Evolutionary conservation across 2,888 invertebrate genomes (phyloP), one percentile per base, ranked within the genome.

Genomic region (Yponomeuta cagnagella): DNA sequence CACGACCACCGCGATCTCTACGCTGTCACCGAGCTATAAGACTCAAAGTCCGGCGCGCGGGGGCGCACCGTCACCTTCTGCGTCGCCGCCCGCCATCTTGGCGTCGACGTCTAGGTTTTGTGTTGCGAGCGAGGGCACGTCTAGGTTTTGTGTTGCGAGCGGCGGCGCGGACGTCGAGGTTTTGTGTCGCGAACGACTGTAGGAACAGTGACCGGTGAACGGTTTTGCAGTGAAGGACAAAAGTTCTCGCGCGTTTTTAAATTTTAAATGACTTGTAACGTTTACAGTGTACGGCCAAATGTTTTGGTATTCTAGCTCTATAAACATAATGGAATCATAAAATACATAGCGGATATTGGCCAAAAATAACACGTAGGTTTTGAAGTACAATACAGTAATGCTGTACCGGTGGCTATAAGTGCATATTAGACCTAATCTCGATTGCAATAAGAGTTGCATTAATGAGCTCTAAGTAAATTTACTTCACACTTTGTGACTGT

Each of bases 21-120:
- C 82, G 96, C 96, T 70, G 96, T 96, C 75, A 95, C 96, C 71
- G 95, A 94, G 82, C 92, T 71, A 30, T 71, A 70, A 69, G 48
- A 70, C 43, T 2, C 37, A 15, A 15, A 12, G 12, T 58, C 15
- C 52, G 15, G 52, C 52, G 52, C 15, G 52, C 52, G 52, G 15
- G 15, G 15, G 52, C 52, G 52, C 52, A 58, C 52, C 52, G 52
- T 58, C 52, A 58, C 52, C 52, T 58, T 58, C 52, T 3, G 15
- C 52, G 52, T 15, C 52, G 12, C 52, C 52, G 52, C 52, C 15
- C 52, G 52, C 52, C 12, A 15, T 15, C 15, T 15, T 58, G 52
- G 52, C 52, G 12, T 15, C 68, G 65, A 65, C 23, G 65, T 65
- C 65, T 30, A 6, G 33, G 30, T 12, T 10, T 9, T 15, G 52